These are phyloP conservation scores for Altica lythri DNA, from an alignment of 2,888 invertebrate species.

Conservation along the genomic window DNA sequence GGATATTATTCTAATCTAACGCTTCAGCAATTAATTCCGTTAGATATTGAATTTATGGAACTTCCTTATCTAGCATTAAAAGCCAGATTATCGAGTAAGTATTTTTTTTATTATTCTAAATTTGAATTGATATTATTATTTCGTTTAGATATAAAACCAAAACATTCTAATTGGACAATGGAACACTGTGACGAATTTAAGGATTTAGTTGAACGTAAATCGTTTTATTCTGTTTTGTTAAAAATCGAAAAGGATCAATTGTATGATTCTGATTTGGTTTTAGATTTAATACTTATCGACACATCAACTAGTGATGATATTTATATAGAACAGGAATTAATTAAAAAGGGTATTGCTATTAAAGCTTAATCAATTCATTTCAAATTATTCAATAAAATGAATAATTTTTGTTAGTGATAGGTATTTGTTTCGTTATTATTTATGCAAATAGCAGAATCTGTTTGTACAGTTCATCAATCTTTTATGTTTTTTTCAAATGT, in stretches of 20 bases:
- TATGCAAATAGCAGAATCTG: no score
- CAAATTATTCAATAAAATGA: no score
- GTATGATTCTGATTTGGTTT: slow-evolving; percentile 65
- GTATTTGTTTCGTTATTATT: no score
- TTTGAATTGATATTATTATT: not conserved
- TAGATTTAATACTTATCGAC: slow-evolving; percentile 73
- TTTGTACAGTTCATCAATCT: no score
- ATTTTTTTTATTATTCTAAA: slow-evolving; percentile 9
- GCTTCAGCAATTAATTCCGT: slow-evolving; percentile 61
- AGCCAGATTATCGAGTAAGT: slow-evolving; percentile 65
- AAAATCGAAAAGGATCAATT: slow-evolving; percentile 66
- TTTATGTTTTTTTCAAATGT: no score
- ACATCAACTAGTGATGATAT: slow-evolving; percentile 71
- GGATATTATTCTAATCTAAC: slow-evolving; percentile 66
- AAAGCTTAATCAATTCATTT: no score
- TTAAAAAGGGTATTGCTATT: slow-evolving; percentile 62
- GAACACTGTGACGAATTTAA: slow-evolving; percentile 77
- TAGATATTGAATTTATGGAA: slow-evolving; percentile 62
- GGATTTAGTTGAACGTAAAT: slow-evolving; percentile 69
- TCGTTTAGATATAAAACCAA: slow-evolving; percentile 60
- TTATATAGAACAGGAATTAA: slow-evolving; percentile 67
- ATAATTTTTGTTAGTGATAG: no score
- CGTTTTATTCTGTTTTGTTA: slow-evolving; percentile 71
- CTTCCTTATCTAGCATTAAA: slow-evolving; percentile 70
- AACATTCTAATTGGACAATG: slow-evolving; percentile 67